phyloP scores from a whole-genome alignment of 2,113 vertebrate species.

The Rhynchopsitta pachyrhyncha region DNA sequence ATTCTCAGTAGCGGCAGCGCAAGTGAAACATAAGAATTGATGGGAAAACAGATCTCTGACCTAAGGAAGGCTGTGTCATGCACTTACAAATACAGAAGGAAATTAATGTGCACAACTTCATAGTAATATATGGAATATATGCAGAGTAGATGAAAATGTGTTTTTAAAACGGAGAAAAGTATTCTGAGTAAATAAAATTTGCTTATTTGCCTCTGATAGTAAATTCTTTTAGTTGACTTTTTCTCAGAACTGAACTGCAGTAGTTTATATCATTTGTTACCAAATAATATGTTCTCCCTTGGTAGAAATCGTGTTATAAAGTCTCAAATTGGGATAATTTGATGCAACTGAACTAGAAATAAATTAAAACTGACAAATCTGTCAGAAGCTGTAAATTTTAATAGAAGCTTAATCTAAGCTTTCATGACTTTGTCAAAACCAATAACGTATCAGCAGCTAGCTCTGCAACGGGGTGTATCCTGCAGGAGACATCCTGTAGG shows the following conservation, averaged over 20 bases:
- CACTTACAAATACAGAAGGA: neutral
- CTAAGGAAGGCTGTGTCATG: neutral
- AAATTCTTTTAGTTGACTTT: neutral
- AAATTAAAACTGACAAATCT: conserved; percentile 79
- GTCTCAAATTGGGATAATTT: conserved; percentile 70
- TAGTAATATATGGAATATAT: neutral
- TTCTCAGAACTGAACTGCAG: neutral
- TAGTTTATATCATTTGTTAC: conserved; percentile 20
- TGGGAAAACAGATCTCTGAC: neutral
- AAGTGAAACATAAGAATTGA: neutral
- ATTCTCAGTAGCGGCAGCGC: neutral
- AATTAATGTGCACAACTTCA: neutral
- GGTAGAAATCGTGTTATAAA: conserved; percentile 42
- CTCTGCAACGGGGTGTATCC: conserved; percentile 37
- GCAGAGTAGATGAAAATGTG: neutral
- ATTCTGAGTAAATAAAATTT: neutral
- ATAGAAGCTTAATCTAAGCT: conserved; percentile 71
- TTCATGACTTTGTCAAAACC: conserved; percentile 78
- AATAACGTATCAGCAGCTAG: conserved; percentile 62
- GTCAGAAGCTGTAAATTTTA: conserved; percentile 75
- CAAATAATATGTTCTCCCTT: conserved; percentile 45
- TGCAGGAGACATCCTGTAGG: neutral
- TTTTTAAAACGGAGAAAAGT: neutral
- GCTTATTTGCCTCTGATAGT: neutral
- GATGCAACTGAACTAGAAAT: conserved; percentile 66